Evolutionary conservation across 2,797 vertebrate species (phyloP), one percentile per base, ranked within the genome.

Genomic region (Heliangelus exortis): DNA sequence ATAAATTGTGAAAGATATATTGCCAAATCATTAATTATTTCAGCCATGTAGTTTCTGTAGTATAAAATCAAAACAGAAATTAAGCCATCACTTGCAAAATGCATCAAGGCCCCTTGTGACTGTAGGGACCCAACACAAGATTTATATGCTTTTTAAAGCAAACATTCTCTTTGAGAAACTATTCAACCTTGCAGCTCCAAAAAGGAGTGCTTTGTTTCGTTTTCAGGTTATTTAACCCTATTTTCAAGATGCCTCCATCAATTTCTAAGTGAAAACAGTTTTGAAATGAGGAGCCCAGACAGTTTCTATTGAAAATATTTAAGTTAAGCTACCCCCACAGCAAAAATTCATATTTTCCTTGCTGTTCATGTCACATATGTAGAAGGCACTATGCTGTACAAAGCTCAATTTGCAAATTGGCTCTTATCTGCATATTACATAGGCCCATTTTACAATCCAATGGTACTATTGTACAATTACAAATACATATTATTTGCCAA

Each of bases 51-150:
- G 61, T 92, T 95, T 90, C 54, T 90, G 39, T 81, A 78, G 34
- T 66, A 91, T 88, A 93, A 92, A 95, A 94, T 90, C 80, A 95
- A 94, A 95, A 90, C 80, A 94, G 90, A 94, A 93, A 82, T 93
- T 88, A 92, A 92, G 39, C 84, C 57, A 67, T 73, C 83, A 77
- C 57, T 92, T 86, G 71, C 22, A 95, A 95, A 95, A 90, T 65
- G 53, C 74, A 89, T 93, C 77, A 91, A 95, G 91, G 83, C 39
- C 51, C 63, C 51, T 78, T 86, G 66, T 69, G 84, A 73, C 59
- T 76, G 67, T 36, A 73, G 55, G 51, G 91, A 93, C 73, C 48
- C 55, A 66, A 55, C 21, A 33, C 17, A 88, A 84, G 90, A 94
- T 94, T 95, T 92, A 86, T 75, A 69, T 8, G 54, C 34, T 43